Conservation (phyloP, 1,140 invertebrate genomes). For the Sarcophaga bullata region DNA sequence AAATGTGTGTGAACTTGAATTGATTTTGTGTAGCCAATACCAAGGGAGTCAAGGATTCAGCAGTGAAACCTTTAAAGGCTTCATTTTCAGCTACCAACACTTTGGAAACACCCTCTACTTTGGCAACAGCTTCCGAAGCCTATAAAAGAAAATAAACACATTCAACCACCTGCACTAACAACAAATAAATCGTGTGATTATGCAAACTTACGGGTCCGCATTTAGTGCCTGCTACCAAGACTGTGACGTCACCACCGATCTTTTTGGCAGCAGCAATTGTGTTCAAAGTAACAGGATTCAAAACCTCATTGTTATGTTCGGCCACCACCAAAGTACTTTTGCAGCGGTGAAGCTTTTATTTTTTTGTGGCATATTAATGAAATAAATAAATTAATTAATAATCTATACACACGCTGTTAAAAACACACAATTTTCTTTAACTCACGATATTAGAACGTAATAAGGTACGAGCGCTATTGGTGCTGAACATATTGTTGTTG, state of each 20-base stretch:
- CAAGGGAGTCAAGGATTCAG: constrained; percentile 87
- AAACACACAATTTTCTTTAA: background rate
- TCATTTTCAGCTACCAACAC: constrained; percentile 91
- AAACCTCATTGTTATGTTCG: constrained; percentile 91
- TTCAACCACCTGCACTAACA: constrained; percentile 76
- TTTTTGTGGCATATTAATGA: background rate
- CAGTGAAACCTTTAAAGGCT: constrained; percentile 87
- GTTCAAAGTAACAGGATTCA: constrained; percentile 89
- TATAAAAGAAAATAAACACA: constrained; percentile 60
- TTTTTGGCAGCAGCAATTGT: constrained; percentile 91
- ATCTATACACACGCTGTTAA: background rate
- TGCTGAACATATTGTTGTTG: too few species aligned
- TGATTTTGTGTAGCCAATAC: constrained; percentile 89
- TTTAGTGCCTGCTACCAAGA: constrained; percentile 90
- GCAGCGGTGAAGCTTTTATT: constrained; percentile 67
- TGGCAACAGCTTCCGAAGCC: constrained; percentile 85
- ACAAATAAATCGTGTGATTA: constrained; percentile 25
- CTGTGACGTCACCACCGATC: constrained; percentile 89
- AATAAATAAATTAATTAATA: background rate
- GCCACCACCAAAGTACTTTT: constrained; percentile 93
- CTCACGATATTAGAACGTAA: background rate
- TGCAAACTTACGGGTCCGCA: constrained; percentile 77
- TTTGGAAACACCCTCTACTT: constrained; percentile 85
- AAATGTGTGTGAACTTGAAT: constrained; percentile 94
- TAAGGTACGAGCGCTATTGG: background rate